Evolutionary conservation across 2,888 invertebrate species (phyloP), one percentile per base, ranked within the genome.

Genomic region (Latrodectus hesperus): DNA sequence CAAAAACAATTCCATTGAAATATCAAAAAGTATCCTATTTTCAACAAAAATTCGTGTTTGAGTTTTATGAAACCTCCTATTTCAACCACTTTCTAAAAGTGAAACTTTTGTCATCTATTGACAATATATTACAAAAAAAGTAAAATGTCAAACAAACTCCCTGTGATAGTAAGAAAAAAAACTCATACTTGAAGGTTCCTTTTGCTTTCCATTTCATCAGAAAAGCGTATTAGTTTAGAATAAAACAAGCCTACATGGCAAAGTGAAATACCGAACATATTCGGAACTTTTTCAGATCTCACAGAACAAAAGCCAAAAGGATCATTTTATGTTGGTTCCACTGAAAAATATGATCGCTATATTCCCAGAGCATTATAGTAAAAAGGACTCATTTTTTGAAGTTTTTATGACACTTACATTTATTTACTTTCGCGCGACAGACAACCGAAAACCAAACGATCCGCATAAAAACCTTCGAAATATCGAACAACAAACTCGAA

Each of bases 401-500:
- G 80, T 72, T 80, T 74, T 81, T 81, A 74, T 67, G 65, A 70
- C 81, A 65, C 73, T 73, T 74, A 80, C 72, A 80, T 80, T 80
- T 80, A 80, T 80, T 79, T 60, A 38, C 68, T 38, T 60, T 71
- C 55, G 17, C 64, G 22, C 53, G 64, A 80, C 80, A 72, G 64
- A 73, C 80, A 65, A 72, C 53, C 73, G 2, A 26, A 12, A 55
- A 16, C 52, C 52, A 71, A 51, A 38, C 38, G 51, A 71, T 49
- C n/a, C 38, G 73, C 71, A 70, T 65, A 80, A 68, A 75, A 74
- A 67, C 67, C 68, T 74, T 74, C 75, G 68, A 75, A 82, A 74
- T 75, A 70, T 82, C 74, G 67, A 82, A 75, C 82, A 74, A 75
- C 82, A 82, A 82, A 75, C 82, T 75, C 67, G 75, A 60, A 82